These are phyloP conservation scores for Lottia scabra DNA, from an alignment of 2,888 invertebrate genomes.

Conservation along the genomic window DNA sequence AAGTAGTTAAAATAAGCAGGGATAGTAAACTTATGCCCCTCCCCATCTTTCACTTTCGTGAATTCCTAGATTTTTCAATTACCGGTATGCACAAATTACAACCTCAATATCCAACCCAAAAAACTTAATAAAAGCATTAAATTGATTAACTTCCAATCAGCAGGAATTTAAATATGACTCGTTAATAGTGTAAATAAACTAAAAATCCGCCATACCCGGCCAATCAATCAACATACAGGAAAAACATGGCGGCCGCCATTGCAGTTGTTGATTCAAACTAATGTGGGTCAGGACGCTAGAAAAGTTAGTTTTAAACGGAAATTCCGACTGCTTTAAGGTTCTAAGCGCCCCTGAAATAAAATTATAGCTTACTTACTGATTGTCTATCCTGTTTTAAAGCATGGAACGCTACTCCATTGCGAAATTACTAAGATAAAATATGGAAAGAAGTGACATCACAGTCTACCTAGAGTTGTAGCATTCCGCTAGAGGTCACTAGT, in stretches of 20 bases:
- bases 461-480: slow-evolving; percentile 15
- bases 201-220: neutral
- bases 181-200: neutral
- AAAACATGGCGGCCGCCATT: slow-evolving; percentile 24
- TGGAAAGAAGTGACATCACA: slow-evolving; percentile 16
- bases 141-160: neutral
- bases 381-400: too few relatives aligned
- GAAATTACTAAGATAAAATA: too few relatives aligned
- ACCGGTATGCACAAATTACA: neutral
- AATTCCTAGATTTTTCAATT: too few relatives aligned
- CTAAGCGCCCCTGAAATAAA: too few relatives aligned
- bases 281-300: slow-evolving; percentile 24
- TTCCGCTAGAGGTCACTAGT: slow-evolving; percentile 19
- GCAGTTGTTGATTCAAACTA: slow-evolving; percentile 16
- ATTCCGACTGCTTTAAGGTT: too few relatives aligned
- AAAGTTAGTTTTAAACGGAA: slow-evolving; percentile 7
- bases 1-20: too few relatives aligned
- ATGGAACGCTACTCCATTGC: too few relatives aligned
- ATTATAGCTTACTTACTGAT: too few relatives aligned
- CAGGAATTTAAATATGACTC: neutral
- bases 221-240: neutral
- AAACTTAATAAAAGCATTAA: neutral
- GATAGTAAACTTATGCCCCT: too few relatives aligned
- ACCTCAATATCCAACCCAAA: neutral
- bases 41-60: too few relatives aligned